These are phyloP conservation scores for Charaxes varanes DNA, from an alignment of 1,140 invertebrate species.

Conservation along the genomic window DNA sequence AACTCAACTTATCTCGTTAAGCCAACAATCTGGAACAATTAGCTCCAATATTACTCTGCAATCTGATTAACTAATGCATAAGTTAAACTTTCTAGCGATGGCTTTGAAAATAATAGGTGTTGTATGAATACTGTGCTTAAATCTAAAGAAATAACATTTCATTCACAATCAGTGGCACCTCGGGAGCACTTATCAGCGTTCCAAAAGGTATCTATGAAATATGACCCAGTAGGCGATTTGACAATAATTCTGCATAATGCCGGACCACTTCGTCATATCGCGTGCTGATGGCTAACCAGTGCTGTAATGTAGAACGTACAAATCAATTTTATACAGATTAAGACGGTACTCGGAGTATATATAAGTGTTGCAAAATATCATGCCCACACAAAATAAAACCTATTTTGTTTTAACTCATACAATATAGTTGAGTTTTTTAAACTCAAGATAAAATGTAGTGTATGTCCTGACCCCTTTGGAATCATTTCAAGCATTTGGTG, in stretches of 20 bases:
- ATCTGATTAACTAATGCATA: slow-evolving; percentile 11
- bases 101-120: too few species aligned
- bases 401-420: too few species aligned
- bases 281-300: slow-evolving; percentile 29
- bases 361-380: slow-evolving; percentile 7
- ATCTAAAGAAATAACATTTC: slow-evolving; percentile 4
- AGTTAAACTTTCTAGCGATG: too few species aligned
- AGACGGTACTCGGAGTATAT: slow-evolving; percentile 11
- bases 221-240: slow-evolving; percentile 12
- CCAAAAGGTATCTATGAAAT: slow-evolving; percentile 9
- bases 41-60: slow-evolving; percentile 6
- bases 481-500: too few species aligned
- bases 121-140: too few species aligned
- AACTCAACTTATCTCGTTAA: slow-evolving; percentile 12
- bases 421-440: neutral
- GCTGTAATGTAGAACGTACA: slow-evolving; percentile 30
- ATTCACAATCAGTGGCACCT: slow-evolving; percentile 1
- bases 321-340: slow-evolving; percentile 35
- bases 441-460: too few species aligned
- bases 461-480: too few species aligned
- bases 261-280: slow-evolving; percentile 31
- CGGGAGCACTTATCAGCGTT: neutral
- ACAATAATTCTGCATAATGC: slow-evolving; percentile 23
- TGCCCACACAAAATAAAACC: slow-evolving; percentile 3
- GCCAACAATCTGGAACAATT: slow-evolving; percentile 15